Evolutionary conservation across 64 coral and sea anemone species (phyloP), one percentile per base, ranked within the genome.

Genomic region (Porites australiensis): DNA sequence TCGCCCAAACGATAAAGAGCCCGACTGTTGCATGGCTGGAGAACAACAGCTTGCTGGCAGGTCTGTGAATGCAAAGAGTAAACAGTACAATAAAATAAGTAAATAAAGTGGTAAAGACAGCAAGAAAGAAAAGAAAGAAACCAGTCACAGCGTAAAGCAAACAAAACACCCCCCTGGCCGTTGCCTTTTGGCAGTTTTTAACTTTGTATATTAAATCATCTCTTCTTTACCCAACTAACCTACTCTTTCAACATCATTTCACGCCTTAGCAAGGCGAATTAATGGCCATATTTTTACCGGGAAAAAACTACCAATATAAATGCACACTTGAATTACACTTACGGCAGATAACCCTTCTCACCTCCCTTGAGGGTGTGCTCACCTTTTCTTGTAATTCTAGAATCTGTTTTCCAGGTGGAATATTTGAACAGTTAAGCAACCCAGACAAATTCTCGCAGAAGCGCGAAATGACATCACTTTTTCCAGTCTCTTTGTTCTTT

Each of bases 361-460:
- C n/a, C n/a, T n/a, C n/a, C 27, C 27, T 37, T 37, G 27, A 1
- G 27, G 27, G 27, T 76, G 14, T 52, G 72, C 44, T 77, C 23
- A 99, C 98, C 92, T 96, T 96, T 90, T 96, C 91, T 79, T 99
- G 91, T 16, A 99, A 72, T 44, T 94, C 87, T 65, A 99, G 77
- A 73, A 99, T 63, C 53, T 96, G 80, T 63, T 91, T 75, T 68
- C 92, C 94, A 78, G 91, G 91, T 77, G 94, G 98, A 75, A 96
- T 88, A 50, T 50, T 88, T 49, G 94, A 99, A 23, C 87, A 92
- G n/a, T 94, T 99, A 27, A 99, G 86, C 53, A 99, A 77, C 21
- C 88, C 88, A 55, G 90, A 99, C n/a, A 99, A 88, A 86, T 96
- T 94, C 45, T 99, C 98, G 77, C 98, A 99, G 54, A 89, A 82